These are phyloP conservation scores for Astur gentilis DNA, from an alignment of 2,113 vertebrate genomes.

Conservation along the genomic window DNA sequence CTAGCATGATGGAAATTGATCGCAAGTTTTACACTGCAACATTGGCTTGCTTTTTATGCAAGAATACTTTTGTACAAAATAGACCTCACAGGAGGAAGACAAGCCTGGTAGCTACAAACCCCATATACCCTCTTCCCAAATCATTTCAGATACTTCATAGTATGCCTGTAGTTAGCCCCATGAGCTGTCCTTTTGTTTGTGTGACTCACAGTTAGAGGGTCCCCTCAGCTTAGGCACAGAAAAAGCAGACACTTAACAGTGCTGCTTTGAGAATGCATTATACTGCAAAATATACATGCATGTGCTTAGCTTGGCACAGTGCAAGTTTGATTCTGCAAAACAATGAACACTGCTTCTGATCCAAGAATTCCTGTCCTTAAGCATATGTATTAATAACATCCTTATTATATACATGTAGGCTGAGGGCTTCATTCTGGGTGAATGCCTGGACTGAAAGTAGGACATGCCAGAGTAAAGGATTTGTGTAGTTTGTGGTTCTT, in stretches of 20 bases:
- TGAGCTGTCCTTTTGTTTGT: background rate
- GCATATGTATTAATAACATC: background rate
- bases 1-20: background rate
- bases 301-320: background rate
- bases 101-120: background rate
- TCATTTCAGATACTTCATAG: background rate
- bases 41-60: background rate
- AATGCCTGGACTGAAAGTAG: background rate
- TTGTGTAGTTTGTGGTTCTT: background rate
- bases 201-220: background rate
- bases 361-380: background rate
- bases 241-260: background rate
- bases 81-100: background rate
- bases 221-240: background rate
- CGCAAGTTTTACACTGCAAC: background rate
- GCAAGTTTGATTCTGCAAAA: background rate
- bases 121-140: background rate
- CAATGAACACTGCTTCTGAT: background rate
- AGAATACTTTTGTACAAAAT: background rate
- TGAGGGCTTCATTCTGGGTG: background rate
- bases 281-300: background rate
- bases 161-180: background rate
- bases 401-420: fast-evolving
- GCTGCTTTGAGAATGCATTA: background rate
- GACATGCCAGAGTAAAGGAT: background rate